These are phyloP conservation scores for Poeciliopsis infans DNA, from an alignment of 2,797 vertebrate genomes.

Conservation along the genomic window DNA sequence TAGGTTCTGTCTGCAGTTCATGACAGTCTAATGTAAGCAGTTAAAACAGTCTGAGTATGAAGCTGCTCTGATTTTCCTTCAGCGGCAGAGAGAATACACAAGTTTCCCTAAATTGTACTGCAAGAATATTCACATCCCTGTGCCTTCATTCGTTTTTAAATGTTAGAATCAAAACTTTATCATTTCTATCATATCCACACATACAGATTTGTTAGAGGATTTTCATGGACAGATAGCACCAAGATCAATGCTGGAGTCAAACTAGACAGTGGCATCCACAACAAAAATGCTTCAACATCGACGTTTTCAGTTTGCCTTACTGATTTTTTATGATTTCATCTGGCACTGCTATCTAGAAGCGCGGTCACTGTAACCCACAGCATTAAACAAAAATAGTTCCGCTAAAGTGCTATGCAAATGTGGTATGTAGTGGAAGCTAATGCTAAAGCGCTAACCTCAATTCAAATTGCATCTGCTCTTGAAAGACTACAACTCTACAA, in stretches of 20 bases:
- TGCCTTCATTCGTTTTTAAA: neutral
- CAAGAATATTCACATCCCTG: neutral
- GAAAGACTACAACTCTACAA: too few relatives aligned
- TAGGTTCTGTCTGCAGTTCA: slow-evolving; percentile 24
- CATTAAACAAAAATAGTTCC: too few relatives aligned
- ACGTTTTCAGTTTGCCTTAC: neutral
- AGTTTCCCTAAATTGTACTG: neutral
- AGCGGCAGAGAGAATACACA: neutral
- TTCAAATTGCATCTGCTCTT: too few relatives aligned
- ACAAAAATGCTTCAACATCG: neutral
- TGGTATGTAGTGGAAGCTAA: too few relatives aligned
- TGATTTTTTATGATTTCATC: neutral
- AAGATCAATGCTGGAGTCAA: neutral
- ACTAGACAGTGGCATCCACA: neutral
- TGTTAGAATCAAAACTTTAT: neutral
- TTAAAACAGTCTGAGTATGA: slow-evolving; percentile 15
- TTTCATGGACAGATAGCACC: too few relatives aligned
- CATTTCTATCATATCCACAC: neutral
- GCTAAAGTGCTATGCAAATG: too few relatives aligned
- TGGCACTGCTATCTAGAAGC: too few relatives aligned
- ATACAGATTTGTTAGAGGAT: neutral
- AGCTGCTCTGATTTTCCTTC: neutral
- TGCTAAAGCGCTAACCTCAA: too few relatives aligned
- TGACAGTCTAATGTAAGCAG: slow-evolving; percentile 36
- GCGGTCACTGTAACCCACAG: too few relatives aligned